Conservation (phyloP, 2,888 invertebrate species). For the Clanis bilineata region DNA sequence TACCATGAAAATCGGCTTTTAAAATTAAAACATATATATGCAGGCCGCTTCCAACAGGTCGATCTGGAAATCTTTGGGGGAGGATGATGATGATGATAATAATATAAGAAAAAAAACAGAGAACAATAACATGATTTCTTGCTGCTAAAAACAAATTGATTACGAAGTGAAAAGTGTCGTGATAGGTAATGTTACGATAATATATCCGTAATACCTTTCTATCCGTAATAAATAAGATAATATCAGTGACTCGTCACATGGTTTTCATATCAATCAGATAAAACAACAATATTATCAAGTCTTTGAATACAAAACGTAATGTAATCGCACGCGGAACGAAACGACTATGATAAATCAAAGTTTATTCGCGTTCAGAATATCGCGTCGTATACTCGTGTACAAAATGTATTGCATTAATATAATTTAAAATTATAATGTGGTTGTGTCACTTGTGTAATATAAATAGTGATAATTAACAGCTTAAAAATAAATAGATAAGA, state of each 20-base stretch:
- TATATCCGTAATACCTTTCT: constrained; percentile 20
- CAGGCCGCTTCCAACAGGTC: no score
- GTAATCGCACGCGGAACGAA: constrained; percentile 50
- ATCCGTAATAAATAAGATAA: constrained; percentile 22
- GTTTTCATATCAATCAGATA: constrained; percentile 35
- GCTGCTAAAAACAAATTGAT: background rate
- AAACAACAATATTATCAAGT: constrained; percentile 10
- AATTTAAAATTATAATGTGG: constrained; percentile 15
- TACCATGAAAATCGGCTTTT: no score
- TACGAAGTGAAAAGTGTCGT: no score
- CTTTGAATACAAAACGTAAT: constrained; percentile 34
- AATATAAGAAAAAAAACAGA: no score
- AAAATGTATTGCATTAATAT: constrained; percentile 7
- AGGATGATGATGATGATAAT: no score
- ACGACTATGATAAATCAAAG: constrained; percentile 42
- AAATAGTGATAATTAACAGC: constrained; percentile 14
- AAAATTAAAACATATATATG: no score
- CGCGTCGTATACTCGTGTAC: background rate
- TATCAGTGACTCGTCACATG: constrained; percentile 33
- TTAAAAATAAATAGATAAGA: constrained; percentile 26
- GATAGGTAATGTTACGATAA: background rate
- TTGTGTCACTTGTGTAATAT: constrained; percentile 9
- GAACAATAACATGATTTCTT: no score
- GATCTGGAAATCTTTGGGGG: no score
- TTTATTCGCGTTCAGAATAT: constrained; percentile 52